Conservation (phyloP, 2,113 vertebrate genomes). For the Podocnemis expansa region DNA sequence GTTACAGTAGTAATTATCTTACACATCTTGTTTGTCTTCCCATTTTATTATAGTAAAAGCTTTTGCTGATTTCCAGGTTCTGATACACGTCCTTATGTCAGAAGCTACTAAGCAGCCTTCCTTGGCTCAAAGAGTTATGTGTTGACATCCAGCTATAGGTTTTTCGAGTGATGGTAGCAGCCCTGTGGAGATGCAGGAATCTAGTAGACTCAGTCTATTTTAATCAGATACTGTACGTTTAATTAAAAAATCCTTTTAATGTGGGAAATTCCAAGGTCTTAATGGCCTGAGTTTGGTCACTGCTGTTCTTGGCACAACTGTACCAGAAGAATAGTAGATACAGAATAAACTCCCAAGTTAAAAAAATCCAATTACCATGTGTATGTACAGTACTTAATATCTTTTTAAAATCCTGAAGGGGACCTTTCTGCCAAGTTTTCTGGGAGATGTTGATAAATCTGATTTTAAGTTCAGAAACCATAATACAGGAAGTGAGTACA, state of each 20-base stretch:
- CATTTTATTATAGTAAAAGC: background rate
- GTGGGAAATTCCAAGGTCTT: background rate
- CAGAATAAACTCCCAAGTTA: conserved; percentile 26
- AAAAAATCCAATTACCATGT: background rate
- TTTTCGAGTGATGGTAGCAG: background rate
- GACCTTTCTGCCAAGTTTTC: background rate
- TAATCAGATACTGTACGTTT: background rate
- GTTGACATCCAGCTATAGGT: background rate
- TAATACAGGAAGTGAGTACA: conserved; percentile 3
- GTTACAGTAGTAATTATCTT: background rate
- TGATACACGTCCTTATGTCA: background rate
- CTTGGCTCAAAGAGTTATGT: background rate
- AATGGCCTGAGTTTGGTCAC: background rate
- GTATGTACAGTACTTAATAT: background rate
- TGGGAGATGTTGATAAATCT: background rate
- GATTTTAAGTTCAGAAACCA: conserved; percentile 37
- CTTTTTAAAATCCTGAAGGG: conserved; percentile 12
- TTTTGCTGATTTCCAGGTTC: background rate
- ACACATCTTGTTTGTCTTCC: background rate
- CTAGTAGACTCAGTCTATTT: background rate
- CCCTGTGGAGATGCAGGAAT: background rate
- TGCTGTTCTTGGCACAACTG: background rate
- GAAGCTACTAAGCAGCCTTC: background rate
- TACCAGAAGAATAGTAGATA: conserved; percentile 23
- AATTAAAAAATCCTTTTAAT: background rate